These are phyloP conservation scores for Cichlasoma orientale DNA, from an alignment of 2,797 vertebrate genomes.

Conservation along the genomic window DNA sequence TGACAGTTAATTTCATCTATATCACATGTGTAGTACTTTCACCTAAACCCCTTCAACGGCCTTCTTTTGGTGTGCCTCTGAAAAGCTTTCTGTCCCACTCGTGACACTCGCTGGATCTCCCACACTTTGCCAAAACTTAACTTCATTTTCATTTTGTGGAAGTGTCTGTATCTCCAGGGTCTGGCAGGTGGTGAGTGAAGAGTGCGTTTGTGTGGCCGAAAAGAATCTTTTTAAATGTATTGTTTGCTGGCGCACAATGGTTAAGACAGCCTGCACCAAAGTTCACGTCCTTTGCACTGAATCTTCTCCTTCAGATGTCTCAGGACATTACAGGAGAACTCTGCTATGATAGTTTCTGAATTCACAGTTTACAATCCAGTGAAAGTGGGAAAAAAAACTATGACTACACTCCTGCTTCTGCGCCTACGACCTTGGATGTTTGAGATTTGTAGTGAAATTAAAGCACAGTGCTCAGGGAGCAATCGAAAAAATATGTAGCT, in stretches of 20 bases:
- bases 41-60: fast-evolving
- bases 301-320: too few relatives aligned
- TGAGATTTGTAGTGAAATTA: background rate
- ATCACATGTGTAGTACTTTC: background rate
- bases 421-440: background rate
- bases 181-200: background rate
- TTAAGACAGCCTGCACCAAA: background rate
- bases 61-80: background rate
- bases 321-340: background rate
- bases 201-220: background rate
- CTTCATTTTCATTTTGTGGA: too few relatives aligned
- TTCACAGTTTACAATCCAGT: background rate
- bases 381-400: background rate
- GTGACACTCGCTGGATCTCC: too few relatives aligned
- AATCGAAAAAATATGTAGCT: background rate
- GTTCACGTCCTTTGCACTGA: too few relatives aligned
- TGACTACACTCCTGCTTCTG: background rate
- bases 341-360: background rate
- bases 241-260: background rate
- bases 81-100: too few relatives aligned
- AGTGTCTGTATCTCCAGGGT: background rate
- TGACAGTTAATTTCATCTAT: background rate
- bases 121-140: too few relatives aligned
- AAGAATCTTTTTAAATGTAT: background rate
- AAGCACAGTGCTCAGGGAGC: background rate